Evolutionary conservation across 2,797 vertebrate genomes (phyloP), one percentile per base, ranked within the genome.

Genomic region (Myotis vivesi): DNA sequence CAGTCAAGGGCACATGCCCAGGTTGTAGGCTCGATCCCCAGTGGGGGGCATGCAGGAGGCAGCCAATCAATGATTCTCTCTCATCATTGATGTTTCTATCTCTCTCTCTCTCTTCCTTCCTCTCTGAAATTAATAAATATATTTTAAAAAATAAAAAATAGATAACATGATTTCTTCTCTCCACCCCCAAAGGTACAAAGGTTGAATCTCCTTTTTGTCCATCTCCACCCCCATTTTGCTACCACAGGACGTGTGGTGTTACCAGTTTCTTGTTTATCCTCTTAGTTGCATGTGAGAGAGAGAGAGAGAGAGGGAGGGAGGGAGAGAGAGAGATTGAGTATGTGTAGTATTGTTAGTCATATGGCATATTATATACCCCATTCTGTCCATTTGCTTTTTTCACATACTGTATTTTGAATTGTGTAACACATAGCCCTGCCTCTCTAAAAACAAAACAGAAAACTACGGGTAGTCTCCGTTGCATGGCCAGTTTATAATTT

Each of bases 401-500:
- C 25, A 51, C 16, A 69, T 75, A 30, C 25, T 66, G 6, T 57
- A 51, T 92, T 94, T 94, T 92, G 51, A 92, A 76, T 81, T 73
- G 28, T 77, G 88, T 38, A 20, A 64, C 33, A 92, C 36, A 33
- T 6, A 81, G 44, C 6, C 33, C 33, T 93, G 23, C 71, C 77
- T 91, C 69, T 82, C 73, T 22, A 57, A 75, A 86, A 79, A 62
- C 7, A 22, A 76, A 53, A 33, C 51, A 44, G 36, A 76, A 57
- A 81, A 33, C 36, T 46, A 66, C 81, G 87, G 28, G 30, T 94
- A 62, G n/a, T 93, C 86, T 88, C 88, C 23, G 8, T 51, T 59
- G 7, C 92, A 38, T 82, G 41, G 36, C 66, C 59, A 82, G 33
- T 95, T 90, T 94, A 53, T 82, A 73, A 82, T 82, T 94, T 72